phyloP scores from a whole-genome alignment of 2,113 vertebrate species.

The Tupaia chinensis region DNA sequence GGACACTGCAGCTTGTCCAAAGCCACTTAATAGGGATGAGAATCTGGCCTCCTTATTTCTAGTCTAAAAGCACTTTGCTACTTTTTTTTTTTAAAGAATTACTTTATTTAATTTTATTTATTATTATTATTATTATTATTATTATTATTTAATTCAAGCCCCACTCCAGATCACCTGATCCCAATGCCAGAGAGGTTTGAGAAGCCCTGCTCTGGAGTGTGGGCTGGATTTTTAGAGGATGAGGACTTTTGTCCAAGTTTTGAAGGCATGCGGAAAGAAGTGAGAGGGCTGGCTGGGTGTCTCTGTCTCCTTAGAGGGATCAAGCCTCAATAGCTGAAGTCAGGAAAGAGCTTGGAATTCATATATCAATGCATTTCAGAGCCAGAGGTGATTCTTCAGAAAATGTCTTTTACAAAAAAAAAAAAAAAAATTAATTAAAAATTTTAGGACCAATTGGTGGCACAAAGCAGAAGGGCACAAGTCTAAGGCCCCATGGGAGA shows the following conservation, averaged over 20 bases:
- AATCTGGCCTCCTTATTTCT: background rate
- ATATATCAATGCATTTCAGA: background rate
- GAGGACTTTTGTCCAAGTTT: background rate
- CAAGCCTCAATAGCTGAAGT: background rate
- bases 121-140: no score
- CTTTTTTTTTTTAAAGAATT: background rate
- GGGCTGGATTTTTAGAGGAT: background rate
- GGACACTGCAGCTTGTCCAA: background rate
- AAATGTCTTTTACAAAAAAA: constrained; percentile 3
- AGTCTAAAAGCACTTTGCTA: background rate
- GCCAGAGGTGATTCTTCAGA: background rate
- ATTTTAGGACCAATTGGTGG: background rate
- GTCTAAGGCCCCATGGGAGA: no score
- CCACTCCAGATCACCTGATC: background rate
- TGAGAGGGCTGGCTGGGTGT: background rate
- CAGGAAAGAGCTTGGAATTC: background rate
- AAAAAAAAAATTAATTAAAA: background rate
- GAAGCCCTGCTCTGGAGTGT: background rate
- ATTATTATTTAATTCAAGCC: no score
- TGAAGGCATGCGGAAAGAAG: no score
- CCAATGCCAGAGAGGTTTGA: background rate
- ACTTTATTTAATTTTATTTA: no score
- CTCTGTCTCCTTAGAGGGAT: background rate
- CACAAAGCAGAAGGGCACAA: no score
- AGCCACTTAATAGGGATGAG: background rate